Conservation (phyloP, 2,797 vertebrate genomes). For the Cyclopterus lumpus region DNA sequence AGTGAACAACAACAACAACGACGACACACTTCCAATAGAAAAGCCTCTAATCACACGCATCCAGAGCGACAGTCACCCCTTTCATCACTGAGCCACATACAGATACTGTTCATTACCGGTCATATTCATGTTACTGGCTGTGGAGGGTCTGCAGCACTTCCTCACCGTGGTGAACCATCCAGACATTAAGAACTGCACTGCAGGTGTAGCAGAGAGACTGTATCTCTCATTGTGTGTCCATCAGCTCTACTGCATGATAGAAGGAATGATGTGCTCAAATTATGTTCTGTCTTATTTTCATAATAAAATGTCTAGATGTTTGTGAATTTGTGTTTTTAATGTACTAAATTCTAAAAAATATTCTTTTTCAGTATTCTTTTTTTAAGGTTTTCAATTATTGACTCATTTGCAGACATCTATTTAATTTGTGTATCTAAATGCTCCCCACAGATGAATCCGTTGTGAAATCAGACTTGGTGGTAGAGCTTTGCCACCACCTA, state of each 20-base stretch:
- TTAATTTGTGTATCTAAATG: no score
- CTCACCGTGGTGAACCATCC: conserved; percentile 47
- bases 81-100: conserved; percentile 50
- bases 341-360: background rate
- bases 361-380: background rate
- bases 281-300: conserved; percentile 84
- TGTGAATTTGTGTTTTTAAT: conserved; percentile 30
- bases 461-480: background rate
- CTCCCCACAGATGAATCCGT: background rate
- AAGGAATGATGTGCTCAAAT: conserved; percentile 75
- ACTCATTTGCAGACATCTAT: background rate
- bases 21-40: conserved; percentile 16
- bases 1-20: conserved; percentile 81
- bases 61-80: conserved; percentile 41
- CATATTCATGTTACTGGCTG: conserved; percentile 40
- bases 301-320: conserved; percentile 84
- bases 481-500: conserved; percentile 41
- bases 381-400: background rate
- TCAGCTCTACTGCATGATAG: conserved; percentile 72
- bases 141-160: conserved; percentile 47
- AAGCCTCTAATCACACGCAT: conserved; percentile 31
- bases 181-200: conserved; percentile 51
- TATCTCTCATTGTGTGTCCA: conserved; percentile 46
- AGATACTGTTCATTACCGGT: conserved; percentile 46
- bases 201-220: conserved; percentile 62